Conservation (phyloP, 2,888 invertebrate species). For the Pimpla rufipes region DNA sequence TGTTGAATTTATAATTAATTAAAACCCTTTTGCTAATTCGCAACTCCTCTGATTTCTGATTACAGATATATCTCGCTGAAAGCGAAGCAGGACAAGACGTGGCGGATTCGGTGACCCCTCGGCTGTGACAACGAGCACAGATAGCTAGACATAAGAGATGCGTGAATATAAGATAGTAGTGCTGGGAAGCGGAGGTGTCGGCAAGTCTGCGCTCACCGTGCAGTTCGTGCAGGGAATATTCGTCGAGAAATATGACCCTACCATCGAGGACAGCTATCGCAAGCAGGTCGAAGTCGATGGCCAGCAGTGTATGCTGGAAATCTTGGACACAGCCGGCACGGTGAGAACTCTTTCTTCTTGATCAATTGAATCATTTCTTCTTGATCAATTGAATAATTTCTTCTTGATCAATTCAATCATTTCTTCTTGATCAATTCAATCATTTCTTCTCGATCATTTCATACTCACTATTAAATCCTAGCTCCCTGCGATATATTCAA, state of each 20-base stretch:
- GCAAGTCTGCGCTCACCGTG: constrained; percentile 99
- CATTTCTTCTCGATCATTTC: too few species aligned
- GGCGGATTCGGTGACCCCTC: constrained; percentile 84
- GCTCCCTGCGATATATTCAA: too few species aligned
- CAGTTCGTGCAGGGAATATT: constrained; percentile 99
- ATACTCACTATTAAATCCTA: too few species aligned
- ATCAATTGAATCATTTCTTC: background rate
- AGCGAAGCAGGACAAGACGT: constrained; percentile 81
- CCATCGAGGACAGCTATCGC: constrained; percentile 99
- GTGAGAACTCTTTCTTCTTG: constrained; percentile 86
- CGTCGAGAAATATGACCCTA: constrained; percentile 99
- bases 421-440: too few species aligned
- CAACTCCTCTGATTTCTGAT: constrained; percentile 55
- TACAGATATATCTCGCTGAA: constrained; percentile 81
- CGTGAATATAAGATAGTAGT: constrained; percentile 99
- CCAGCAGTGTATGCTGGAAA: constrained; percentile 99
- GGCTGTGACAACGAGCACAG: constrained; percentile 80
- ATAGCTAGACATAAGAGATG: constrained; percentile 88
- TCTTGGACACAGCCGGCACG: constrained; percentile 99
- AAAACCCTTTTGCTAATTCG: constrained; percentile 28
- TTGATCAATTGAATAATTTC: too few species aligned
- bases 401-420: too few species aligned
- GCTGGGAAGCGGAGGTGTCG: constrained; percentile 99
- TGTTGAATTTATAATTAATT: too few species aligned
- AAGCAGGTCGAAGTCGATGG: constrained; percentile 99